Base-by-base conservation (phyloP, 1,140 invertebrate species). In the Drosophila sproati region DNA sequence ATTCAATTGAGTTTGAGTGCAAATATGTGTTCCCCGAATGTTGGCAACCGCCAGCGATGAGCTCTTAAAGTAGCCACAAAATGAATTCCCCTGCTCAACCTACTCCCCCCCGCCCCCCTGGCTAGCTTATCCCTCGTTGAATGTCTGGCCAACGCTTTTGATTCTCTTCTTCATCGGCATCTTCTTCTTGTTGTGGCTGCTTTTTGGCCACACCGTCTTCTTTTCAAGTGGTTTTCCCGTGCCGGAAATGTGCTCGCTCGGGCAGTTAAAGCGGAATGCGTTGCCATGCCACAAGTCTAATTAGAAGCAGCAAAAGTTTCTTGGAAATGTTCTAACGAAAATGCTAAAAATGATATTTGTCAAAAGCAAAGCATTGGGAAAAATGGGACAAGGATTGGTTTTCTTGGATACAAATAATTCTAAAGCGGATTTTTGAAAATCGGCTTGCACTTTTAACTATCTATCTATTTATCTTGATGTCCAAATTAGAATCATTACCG, bases 1-100 rank as follows among this genome's bases (percentile, higher is more conserved):
- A 78, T 83, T 73, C 80, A 88, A 89, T 88, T 88, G 73, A 78
- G 89, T 83, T 88, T 89, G 85, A 88, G 83, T 88, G 83, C 85
- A 88, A 88, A 88, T 88, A 89, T 88, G 80, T 88, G 85, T 88
- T 87, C 70, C 56, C 78, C 78, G 62, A 74, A 72, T 75, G 59
- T 66, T 67, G 29, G 10, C 10, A 43, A 43, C 52, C 34, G 37
- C 39, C 55, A 43, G 4, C 39, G 39, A n/a, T 43, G 39, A 43
- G 45, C 60, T 70, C 60, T 47, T 63, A 66, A 66, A 69, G 67
- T 70, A 76, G 43, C 80, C 73, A 43, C 77, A 72, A 41, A 28
- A 31, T 32, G 43, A 20, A 20, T 20, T 55, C 37, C 8, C 28
- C 55, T 55, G 3, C n/a, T 34, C 34, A 50, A 29, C 20, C 43